Evolutionary conservation across 2,113 vertebrate genomes (phyloP), one percentile per base, ranked within the genome.

Genomic region (Neomonachus schauinslandi): DNA sequence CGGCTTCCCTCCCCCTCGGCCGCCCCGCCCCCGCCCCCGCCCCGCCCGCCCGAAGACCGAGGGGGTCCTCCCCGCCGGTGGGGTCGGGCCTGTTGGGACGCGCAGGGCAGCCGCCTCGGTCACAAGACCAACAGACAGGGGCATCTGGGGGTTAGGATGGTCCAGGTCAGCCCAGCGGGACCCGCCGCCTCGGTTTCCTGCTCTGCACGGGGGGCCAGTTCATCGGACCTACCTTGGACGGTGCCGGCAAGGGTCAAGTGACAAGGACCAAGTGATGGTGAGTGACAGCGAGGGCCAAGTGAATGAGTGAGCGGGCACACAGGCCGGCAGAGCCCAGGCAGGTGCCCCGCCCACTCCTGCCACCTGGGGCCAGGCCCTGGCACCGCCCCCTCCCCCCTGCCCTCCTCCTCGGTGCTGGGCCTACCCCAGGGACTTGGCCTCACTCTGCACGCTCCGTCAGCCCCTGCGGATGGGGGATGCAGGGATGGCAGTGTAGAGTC

Each of bases 341-440:
- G 77, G 92, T 1, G 89, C 97, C 97, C 95, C 95, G 95, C 97
- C 97, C 87, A 88, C 79, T 69, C 71, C 87, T 39, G 61, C 96
- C 88, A 92, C 97, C 97, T 63, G 92, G 89, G 91, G 71, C 89
- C 67, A 49, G 74, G 67, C 61, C 39, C 42, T 33, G 82, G 95
- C 82, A 5, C 95, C 92, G 81, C 96, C 94, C 61, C 14, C 19
- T 7, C 13, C 19, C 67, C 59, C 39, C 1, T 67, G 63, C 67
- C 61, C 82, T 74, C 59, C 42, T 69, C 31, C 72, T 46, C 6
- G 2, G 6, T 61, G 80, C 81, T 71, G 89, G 53, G 95, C 85
- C 65, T 53, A 86, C 87, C 51, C 93, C 13, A 6, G 74, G 61
- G 79, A 79, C 33, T 39, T 9, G 12, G n/a, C 72, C 46, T 39